Evolutionary conservation across 2,797 vertebrate genomes (phyloP), one percentile per base, ranked within the genome.

Genomic region (Champsocephalus esox): DNA sequence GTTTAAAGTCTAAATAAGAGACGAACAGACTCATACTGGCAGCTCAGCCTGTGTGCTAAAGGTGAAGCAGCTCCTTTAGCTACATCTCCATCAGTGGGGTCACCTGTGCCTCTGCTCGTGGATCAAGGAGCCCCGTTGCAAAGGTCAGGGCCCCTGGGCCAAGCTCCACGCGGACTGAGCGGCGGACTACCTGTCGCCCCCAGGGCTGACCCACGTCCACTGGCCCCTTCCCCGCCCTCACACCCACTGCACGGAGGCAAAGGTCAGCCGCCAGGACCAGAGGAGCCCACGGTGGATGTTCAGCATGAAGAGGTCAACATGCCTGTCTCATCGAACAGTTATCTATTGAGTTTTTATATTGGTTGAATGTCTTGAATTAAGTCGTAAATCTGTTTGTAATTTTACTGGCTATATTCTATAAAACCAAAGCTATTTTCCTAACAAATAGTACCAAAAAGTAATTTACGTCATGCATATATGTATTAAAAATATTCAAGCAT

Each of bases 61-160:
- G 90, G 91, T 92, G 86, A 92, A 84, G 61, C 52, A 63, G 67
- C 69, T 88, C 91, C 86, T 78, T 24, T 32, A 88, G 92, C 84
- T 48, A 88, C 79, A 80, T 24, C 5, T 0, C 49, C 66, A 41
- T 63, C 46, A 9, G 24, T 1, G 2, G n/a, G 43, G 41, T 83
- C 76, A 87, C 79, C 85, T 89, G 81, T 28, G 34, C 70, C 61
- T 38, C n/a, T 64, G 34, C 45, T 68, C 4, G 46, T 45, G 14
- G 11, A 75, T 75, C 41, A 49, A 66, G 38, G 19, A n/a, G 14
- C 32, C 50, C 5, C 50, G 50, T 56, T 52, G 14, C 19, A 92
- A 93, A 92, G 90, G 90, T 92, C 90, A 90, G 38, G 24, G 49
- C 60, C 77, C 57, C 12, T 0, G 14, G 45, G 28, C 11, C 0